A percentile compares a stretch with the other conserved stretches of the same genome.
Conservation (phyloP, 2,888 invertebrate genomes). For the Coelinius sp. region DNA sequence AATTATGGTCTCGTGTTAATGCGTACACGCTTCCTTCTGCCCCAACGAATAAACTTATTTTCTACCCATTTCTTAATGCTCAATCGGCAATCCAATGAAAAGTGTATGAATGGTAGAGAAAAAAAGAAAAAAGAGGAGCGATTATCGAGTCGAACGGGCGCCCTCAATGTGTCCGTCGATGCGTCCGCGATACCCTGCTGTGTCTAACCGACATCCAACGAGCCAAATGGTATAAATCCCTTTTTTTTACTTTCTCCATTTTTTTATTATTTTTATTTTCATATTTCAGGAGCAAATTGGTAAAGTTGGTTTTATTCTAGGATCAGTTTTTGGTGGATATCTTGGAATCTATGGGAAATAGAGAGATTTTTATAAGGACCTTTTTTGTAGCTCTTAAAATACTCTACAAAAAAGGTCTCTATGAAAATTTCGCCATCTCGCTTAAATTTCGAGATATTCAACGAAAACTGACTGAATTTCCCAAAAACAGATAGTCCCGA, state of each 20-base stretch:
- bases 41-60: constrained; percentile 38
- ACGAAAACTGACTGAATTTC: too few relatives aligned
- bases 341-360: too few relatives aligned
- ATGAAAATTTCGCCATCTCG: too few relatives aligned
- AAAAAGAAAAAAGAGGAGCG: constrained; percentile 58
- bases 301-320: too few relatives aligned
- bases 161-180: constrained; percentile 70
- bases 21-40: constrained; percentile 52
- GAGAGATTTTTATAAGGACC: too few relatives aligned
- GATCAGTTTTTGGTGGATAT: too few relatives aligned
- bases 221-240: constrained; percentile 39
- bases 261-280: constrained; percentile 7
- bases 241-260: constrained; percentile 25
- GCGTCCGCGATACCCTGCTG: constrained; percentile 69
- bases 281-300: background rate
- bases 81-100: constrained; percentile 71
- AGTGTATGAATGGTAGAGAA: constrained; percentile 66
- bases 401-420: too few relatives aligned
- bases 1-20: constrained; percentile 53
- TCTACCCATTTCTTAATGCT: constrained; percentile 66
- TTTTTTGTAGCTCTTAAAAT: too few relatives aligned
- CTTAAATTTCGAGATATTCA: too few relatives aligned
- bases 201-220: constrained; percentile 62
- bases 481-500: too few relatives aligned
- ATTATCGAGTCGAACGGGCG: constrained; percentile 71